phyloP scores from a whole-genome alignment of 1,140 invertebrate genomes.

The Lanistes nyassanus region DNA sequence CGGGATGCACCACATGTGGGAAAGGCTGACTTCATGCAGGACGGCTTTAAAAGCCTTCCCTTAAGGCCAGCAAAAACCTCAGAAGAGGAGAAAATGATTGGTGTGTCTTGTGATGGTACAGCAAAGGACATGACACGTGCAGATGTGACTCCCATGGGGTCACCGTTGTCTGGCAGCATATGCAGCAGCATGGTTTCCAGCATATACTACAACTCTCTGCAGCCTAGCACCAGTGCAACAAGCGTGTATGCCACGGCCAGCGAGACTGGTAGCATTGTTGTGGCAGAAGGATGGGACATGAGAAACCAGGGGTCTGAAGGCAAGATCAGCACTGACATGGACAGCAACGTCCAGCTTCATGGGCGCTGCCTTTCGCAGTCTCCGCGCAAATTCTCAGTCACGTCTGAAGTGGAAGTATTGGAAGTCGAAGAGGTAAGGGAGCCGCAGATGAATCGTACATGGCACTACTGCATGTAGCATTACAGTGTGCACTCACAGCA shows the following conservation, averaged over 20 bases:
- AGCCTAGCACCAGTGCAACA: conserved; percentile 1
- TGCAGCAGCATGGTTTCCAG: conserved; percentile 62
- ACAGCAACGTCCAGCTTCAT: not conserved
- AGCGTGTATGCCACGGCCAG: not conserved
- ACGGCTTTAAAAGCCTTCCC: not conserved
- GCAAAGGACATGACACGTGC: conserved; percentile 16
- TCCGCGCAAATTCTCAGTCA: conserved; percentile 4
- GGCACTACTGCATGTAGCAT: too few species aligned
- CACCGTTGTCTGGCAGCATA: conserved; percentile 53
- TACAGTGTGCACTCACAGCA: too few species aligned
- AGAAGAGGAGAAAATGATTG: not conserved
- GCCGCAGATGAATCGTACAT: not conserved
- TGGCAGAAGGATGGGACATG: not conserved
- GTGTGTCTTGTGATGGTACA: conserved; percentile 1
- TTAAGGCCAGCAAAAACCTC: not conserved
- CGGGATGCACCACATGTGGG: not conserved
- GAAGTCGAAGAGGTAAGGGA: conserved; percentile 18
- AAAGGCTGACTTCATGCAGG: not conserved
- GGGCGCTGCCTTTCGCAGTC: not conserved
- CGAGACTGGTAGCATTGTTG: not conserved
- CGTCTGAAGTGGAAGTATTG: conserved; percentile 17
- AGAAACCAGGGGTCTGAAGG: not conserved
- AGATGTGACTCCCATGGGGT: conserved; percentile 44
- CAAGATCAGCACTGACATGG: not conserved
- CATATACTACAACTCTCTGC: conserved; percentile 55